Percentiles rank a stretch among this genome's conserved stretches.
Conservation (phyloP, 2,113 vertebrate genomes). For the Casuarius casuarius region DNA sequence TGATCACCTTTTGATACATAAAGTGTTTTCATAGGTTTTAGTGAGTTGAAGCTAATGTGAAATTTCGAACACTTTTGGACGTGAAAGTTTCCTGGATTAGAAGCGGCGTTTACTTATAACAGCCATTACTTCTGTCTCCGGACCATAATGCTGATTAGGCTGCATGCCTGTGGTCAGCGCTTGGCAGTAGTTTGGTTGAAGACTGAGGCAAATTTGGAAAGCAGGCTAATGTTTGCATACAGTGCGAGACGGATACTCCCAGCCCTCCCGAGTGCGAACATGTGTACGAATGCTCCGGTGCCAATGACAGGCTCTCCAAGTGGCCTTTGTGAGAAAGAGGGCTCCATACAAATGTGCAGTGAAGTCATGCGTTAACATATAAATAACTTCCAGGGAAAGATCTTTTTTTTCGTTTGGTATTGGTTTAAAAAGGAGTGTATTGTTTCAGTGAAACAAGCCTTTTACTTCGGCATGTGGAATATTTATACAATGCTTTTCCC, state of each 20-base stretch:
- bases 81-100: not conserved
- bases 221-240: not conserved
- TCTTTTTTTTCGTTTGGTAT: not conserved
- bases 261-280: not conserved
- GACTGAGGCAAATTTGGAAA: constrained; percentile 4
- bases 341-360: not conserved
- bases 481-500: constrained; percentile 28
- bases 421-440: constrained; percentile 29
- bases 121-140: not conserved
- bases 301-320: not conserved
- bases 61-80: not conserved
- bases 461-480: constrained; percentile 43
- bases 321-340: not conserved
- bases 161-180: constrained; percentile 31
- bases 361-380: constrained; percentile 37
- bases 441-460: constrained; percentile 34
- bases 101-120: not conserved
- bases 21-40: not conserved
- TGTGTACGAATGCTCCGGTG: not conserved
- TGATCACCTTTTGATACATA: not conserved
- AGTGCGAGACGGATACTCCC: not conserved
- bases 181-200: not conserved
- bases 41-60: not conserved
- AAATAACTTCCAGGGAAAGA: not conserved
- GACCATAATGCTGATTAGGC: not conserved